Percentiles rank a stretch among this genome's conserved stretches.
Conservation (phyloP, 2,888 invertebrate species). For the Hemistola chrysoprasaria region DNA sequence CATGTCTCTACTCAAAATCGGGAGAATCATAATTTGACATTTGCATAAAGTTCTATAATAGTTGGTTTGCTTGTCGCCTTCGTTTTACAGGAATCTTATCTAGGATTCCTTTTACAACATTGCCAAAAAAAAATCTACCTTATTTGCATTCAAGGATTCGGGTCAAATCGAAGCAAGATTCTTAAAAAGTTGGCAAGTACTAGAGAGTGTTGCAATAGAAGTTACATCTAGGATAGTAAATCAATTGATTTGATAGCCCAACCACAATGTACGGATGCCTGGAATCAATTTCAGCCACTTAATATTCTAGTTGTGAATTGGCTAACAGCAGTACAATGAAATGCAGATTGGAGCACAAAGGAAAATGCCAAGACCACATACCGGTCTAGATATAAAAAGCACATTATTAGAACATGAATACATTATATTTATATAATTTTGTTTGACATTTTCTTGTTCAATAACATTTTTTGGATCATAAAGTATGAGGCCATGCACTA, state of each 20-base stretch:
- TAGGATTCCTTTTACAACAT: too few species aligned
- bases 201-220: background rate
- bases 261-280: slow-evolving; percentile 36
- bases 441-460: slow-evolving; percentile 1
- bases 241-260: slow-evolving; percentile 46
- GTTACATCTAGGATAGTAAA: slow-evolving; percentile 29
- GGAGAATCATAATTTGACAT: too few species aligned
- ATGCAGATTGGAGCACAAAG: slow-evolving; percentile 39
- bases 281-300: slow-evolving; percentile 54
- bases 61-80: too few species aligned
- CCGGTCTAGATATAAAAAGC: slow-evolving; percentile 1
- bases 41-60: too few species aligned
- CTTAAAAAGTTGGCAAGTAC: slow-evolving; percentile 7
- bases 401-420: background rate
- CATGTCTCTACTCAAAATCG: too few species aligned
- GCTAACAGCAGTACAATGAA: slow-evolving; percentile 40
- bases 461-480: background rate
- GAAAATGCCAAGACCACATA: slow-evolving; percentile 4
- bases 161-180: slow-evolving; percentile 18
- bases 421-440: background rate
- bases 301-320: slow-evolving; percentile 47
- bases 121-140: too few species aligned
- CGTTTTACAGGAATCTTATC: too few species aligned
- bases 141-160: slow-evolving; percentile 23
- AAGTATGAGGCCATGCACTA: too few species aligned